Percentiles rank a stretch among this genome's conserved stretches.
These are phyloP conservation scores for Marcusenius ussheri DNA, from an alignment of 2,113 vertebrate genomes.

Conservation along the genomic window DNA sequence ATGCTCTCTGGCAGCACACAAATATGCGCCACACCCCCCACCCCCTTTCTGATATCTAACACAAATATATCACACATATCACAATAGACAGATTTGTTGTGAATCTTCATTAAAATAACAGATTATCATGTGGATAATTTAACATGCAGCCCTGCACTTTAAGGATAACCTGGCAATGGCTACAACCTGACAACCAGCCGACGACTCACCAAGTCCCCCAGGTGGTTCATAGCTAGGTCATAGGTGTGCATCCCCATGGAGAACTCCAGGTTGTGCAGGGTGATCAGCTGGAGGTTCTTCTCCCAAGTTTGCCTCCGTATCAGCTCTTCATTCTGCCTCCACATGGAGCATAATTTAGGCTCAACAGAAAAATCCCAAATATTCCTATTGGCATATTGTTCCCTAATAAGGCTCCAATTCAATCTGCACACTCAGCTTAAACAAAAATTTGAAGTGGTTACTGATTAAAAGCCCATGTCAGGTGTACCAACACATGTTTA, in stretches of 20 bases:
- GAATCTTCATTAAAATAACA: background rate
- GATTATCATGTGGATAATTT: background rate
- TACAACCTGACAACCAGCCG: background rate
- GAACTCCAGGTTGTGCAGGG: conserved; percentile 75
- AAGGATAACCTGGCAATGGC: background rate
- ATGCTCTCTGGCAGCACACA: background rate
- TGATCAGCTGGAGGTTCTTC: conserved; percentile 67
- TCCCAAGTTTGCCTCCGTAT: conserved; percentile 66
- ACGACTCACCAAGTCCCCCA: conserved; percentile 70
- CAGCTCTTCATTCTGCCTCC: conserved; percentile 59
- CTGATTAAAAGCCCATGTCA: background rate
- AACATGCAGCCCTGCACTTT: background rate
- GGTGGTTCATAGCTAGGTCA: conserved; percentile 75
- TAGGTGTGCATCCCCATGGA: conserved; percentile 80
- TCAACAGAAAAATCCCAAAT: background rate
- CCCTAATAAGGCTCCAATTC: background rate
- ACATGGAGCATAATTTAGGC: background rate
- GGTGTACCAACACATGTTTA: background rate
- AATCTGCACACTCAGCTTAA: background rate
- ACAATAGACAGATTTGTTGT: background rate
- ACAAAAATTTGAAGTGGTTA: background rate
- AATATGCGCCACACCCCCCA: background rate
- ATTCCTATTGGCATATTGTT: background rate
- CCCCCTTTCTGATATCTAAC: no score
- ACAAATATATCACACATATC: background rate